These are phyloP conservation scores for Astyanax mexicanus DNA, from an alignment of 2,797 vertebrate species.

Conservation along the genomic window DNA sequence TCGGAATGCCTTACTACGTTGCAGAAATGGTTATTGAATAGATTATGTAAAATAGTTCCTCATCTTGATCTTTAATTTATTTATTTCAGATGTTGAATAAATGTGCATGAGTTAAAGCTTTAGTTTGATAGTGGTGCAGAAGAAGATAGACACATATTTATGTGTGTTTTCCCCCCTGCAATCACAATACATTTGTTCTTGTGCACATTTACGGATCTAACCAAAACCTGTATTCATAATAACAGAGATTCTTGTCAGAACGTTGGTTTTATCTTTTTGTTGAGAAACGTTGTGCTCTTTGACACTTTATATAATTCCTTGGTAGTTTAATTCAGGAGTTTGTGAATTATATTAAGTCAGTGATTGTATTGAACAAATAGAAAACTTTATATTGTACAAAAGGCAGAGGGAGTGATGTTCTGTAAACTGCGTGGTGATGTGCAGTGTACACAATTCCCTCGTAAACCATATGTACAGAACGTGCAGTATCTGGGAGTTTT, in stretches of 20 bases:
- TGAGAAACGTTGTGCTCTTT: constrained; percentile 13
- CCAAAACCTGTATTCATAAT: constrained; percentile 16
- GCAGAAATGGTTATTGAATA: not conserved
- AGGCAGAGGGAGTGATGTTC: constrained; percentile 41
- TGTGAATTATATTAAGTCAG: constrained; percentile 32
- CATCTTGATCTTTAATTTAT: not conserved
- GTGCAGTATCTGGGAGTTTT: constrained; percentile 44
- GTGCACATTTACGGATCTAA: constrained; percentile 24
- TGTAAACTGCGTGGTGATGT: constrained; percentile 29
- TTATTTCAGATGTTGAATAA: not conserved
- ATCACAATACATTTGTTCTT: not conserved
- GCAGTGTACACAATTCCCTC: constrained; percentile 28
- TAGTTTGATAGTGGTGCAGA: not conserved
- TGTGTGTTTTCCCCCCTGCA: not conserved
- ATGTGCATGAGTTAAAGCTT: not conserved
- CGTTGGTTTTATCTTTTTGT: constrained; percentile 22
- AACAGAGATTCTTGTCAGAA: constrained; percentile 13
- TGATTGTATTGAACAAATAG: constrained; percentile 47
- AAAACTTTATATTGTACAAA: constrained; percentile 44
- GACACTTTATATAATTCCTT: constrained; percentile 15
- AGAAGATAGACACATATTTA: not conserved
- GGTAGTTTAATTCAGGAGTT: constrained; percentile 23
- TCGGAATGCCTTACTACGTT: not conserved
- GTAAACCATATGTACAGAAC: constrained; percentile 39
- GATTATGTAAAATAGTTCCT: not conserved